phyloP scores from a whole-genome alignment of 2,113 vertebrate genomes.

The Sialia sialis region DNA sequence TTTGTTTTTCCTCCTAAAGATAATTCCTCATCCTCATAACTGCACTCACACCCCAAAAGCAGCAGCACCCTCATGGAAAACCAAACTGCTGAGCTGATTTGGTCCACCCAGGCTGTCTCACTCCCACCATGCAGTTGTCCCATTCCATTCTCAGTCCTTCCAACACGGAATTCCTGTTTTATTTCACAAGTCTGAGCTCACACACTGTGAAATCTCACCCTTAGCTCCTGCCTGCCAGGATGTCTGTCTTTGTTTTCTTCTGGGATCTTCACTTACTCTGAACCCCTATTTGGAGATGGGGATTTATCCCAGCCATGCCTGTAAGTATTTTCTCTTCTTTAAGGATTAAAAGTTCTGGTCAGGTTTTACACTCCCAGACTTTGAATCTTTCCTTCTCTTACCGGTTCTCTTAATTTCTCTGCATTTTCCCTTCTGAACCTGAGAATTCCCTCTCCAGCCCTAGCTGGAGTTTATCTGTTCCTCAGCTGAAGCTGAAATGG shows the following conservation, averaged over 20 bases:
- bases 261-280: not conserved
- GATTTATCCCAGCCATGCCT: not conserved
- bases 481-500: not conserved
- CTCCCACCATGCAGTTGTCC: not conserved
- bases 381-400: not conserved
- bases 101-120: not conserved
- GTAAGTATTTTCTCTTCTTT: not conserved
- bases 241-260: constrained; percentile 18
- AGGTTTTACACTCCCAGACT: not conserved
- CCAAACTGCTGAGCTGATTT: not conserved
- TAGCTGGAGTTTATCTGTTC: not conserved
- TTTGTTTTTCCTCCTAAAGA: not conserved
- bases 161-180: not conserved
- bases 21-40: not conserved
- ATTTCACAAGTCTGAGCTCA: not conserved
- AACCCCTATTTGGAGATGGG: not conserved
- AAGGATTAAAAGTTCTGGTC: not conserved
- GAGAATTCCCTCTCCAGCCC: not conserved
- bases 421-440: not conserved
- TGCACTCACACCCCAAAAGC: not conserved
- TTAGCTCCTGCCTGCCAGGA: not conserved
- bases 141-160: rapidly evolving
- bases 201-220: constrained; percentile 34
- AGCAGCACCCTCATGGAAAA: not conserved
- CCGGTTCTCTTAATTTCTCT: not conserved